phyloP scores from a whole-genome alignment of 2,113 vertebrate genomes.

The Herpetotheres cachinnans region DNA sequence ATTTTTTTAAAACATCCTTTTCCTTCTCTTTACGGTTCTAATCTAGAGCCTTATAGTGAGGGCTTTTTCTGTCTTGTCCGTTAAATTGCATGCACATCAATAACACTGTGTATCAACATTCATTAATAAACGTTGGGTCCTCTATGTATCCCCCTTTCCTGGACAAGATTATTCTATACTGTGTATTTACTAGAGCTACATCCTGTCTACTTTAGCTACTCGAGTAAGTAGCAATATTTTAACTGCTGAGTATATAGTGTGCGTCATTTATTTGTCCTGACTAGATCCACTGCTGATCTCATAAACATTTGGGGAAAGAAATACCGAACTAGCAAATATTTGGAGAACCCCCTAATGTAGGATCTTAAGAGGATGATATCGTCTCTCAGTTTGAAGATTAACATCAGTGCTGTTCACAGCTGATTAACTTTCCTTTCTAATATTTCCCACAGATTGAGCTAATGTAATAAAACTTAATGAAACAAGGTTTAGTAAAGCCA shows the following conservation, averaged over 20 bases:
- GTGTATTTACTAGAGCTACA: slow-evolving; percentile 59
- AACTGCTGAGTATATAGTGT: slow-evolving; percentile 53
- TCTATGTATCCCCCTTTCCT: neutral
- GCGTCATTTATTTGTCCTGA: slow-evolving; percentile 68
- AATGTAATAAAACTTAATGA: slow-evolving; percentile 58
- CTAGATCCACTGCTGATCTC: slow-evolving; percentile 58
- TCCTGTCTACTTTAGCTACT: slow-evolving; percentile 60
- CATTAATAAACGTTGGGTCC: slow-evolving; percentile 1
- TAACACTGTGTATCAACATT: slow-evolving; percentile 33
- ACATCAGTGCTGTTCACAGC: slow-evolving; percentile 66
- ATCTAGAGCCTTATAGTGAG: neutral
- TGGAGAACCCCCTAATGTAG: slow-evolving; percentile 63
- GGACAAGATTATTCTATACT: slow-evolving; percentile 36
- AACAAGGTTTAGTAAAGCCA: slow-evolving; percentile 43
- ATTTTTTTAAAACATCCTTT: slow-evolving; percentile 2
- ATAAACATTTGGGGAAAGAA: slow-evolving; percentile 69
- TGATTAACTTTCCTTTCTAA: slow-evolving; percentile 62
- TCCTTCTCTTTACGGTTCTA: neutral
- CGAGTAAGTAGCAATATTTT: slow-evolving; percentile 63
- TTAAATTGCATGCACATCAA: slow-evolving; percentile 2
- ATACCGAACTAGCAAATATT: slow-evolving; percentile 71
- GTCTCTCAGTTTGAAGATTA: slow-evolving; percentile 59
- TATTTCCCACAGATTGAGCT: slow-evolving; percentile 57
- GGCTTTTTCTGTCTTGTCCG: neutral
- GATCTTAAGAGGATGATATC: slow-evolving; percentile 18